These are phyloP conservation scores for Alces alces DNA, from an alignment of 2,113 vertebrate species.

Conservation along the genomic window DNA sequence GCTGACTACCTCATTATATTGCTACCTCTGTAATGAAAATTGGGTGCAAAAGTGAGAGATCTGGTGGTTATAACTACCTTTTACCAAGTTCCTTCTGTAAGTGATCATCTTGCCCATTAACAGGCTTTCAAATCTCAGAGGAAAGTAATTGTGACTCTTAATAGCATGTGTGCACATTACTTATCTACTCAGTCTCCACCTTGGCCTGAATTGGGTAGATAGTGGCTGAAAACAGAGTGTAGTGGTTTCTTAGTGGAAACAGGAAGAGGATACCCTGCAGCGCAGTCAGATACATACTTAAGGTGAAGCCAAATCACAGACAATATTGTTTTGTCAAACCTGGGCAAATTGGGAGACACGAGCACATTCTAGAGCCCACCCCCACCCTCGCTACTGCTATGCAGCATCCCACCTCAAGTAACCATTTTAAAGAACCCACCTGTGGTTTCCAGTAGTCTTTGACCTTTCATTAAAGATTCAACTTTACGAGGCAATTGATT, in stretches of 20 bases:
- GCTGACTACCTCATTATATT: slow-evolving; percentile 59
- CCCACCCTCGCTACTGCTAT: rapidly evolving
- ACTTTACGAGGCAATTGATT: slow-evolving; percentile 68
- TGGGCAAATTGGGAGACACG: slow-evolving; percentile 25
- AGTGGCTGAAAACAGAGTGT: slow-evolving; percentile 39
- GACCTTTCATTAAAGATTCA: slow-evolving; percentile 68
- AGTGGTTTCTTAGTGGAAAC: slow-evolving; percentile 32
- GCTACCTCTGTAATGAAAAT: slow-evolving; percentile 59
- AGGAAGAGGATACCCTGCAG: slow-evolving; percentile 10
- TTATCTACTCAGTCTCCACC: slow-evolving; percentile 6
- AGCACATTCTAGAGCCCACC: not conserved
- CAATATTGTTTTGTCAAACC: slow-evolving; percentile 61
- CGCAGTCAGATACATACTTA: slow-evolving; percentile 55
- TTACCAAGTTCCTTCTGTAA: slow-evolving; percentile 39
- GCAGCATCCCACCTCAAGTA: not conserved
- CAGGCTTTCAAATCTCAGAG: slow-evolving; percentile 40
- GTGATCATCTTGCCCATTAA: slow-evolving; percentile 49
- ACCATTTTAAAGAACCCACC: slow-evolving; percentile 44
- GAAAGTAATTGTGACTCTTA: slow-evolving; percentile 52
- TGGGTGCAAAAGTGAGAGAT: slow-evolving; percentile 53
- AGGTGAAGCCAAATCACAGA: slow-evolving; percentile 47
- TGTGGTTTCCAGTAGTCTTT: slow-evolving; percentile 53
- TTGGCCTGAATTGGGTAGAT: not conserved
- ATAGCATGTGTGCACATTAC: not conserved
- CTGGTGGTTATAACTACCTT: slow-evolving; percentile 37